Evolutionary conservation across 2,113 vertebrate species (phyloP), one percentile per base, ranked within the genome.

Genomic region (Cebus imitator): DNA sequence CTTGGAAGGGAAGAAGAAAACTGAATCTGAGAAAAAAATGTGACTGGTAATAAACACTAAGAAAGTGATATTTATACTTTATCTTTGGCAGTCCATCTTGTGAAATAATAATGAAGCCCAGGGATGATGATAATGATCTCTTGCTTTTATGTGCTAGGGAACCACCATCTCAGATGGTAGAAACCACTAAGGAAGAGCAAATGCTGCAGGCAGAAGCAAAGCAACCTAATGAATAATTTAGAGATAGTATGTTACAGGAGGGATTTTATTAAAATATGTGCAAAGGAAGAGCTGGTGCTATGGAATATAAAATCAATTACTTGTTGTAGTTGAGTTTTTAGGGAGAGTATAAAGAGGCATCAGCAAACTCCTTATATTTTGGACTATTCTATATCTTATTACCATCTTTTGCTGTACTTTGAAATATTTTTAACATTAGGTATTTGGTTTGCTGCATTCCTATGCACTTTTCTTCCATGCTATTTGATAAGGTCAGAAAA

Each of bases 1-100:
- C 93, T 97, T 97, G 92, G 81, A 97, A 97, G 88, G 72, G 43
- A 94, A 96, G 83, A 96, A 92, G 83, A 84, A 95, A 96, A 95
- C 72, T 89, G 87, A 93, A 91, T 88, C 85, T 95, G 87, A 96
- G 95, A 93, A 97, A 64, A 32, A 32, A 97, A 58, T 85, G 58
- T 23, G 30, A 82, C 70, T 87, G 82, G 57, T 91, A 90, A 90
- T 96, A 87, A 97, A 50, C 20, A 92, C 45, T 87, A 45, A 90
- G 91, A 93, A 90, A 91, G 45, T 37, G 70, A 48, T 87, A 90
- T 95, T 97, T 92, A 64, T 91, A 75, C 45, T 96, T 94, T 75
- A 37, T 75, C 95, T 91, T 88, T 86, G 85, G 57, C 66, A 76
- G 70, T 79, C 80, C 83, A 90, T 96, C 91, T 76, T 95, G 96